phyloP scores from a whole-genome alignment of 2,113 vertebrate genomes.

The Desmodus rotundus region DNA sequence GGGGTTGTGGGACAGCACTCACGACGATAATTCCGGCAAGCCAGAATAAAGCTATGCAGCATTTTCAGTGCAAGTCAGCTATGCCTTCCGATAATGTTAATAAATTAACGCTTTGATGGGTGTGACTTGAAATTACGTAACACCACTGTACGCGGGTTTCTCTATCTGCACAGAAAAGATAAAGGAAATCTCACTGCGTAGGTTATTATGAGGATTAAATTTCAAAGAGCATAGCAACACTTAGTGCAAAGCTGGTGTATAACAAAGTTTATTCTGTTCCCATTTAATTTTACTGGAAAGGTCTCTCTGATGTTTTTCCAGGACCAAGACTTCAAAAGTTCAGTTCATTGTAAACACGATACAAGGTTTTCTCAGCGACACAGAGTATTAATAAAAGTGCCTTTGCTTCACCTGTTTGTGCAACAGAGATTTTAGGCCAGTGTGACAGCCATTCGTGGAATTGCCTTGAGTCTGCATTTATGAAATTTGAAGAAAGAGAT shows the following conservation, averaged over 20 bases:
- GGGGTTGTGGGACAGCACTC: not conserved
- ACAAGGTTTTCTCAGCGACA: not conserved
- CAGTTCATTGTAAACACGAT: not conserved
- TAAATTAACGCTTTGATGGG: not conserved
- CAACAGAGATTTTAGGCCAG: not conserved
- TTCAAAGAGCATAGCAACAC: not conserved
- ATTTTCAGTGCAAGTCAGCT: not conserved
- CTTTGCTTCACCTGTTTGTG: not conserved
- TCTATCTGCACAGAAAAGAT: not conserved
- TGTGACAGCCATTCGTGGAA: not conserved
- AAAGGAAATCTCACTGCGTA: not conserved
- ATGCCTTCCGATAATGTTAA: not conserved
- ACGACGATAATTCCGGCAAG: not conserved
- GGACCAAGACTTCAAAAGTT: not conserved
- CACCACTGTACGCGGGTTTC: not conserved
- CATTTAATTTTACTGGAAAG: not conserved
- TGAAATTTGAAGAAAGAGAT: not conserved
- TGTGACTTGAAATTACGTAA: not conserved
- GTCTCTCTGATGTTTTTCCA: not conserved
- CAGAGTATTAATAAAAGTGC: accelerated
- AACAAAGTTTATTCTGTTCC: not conserved
- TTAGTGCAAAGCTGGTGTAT: not conserved
- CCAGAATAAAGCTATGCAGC: not conserved
- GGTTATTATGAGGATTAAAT: not conserved
- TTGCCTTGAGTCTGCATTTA: not conserved